phyloP scores from a whole-genome alignment of 2,113 vertebrate species.

The Atlantisia rogersi region DNA sequence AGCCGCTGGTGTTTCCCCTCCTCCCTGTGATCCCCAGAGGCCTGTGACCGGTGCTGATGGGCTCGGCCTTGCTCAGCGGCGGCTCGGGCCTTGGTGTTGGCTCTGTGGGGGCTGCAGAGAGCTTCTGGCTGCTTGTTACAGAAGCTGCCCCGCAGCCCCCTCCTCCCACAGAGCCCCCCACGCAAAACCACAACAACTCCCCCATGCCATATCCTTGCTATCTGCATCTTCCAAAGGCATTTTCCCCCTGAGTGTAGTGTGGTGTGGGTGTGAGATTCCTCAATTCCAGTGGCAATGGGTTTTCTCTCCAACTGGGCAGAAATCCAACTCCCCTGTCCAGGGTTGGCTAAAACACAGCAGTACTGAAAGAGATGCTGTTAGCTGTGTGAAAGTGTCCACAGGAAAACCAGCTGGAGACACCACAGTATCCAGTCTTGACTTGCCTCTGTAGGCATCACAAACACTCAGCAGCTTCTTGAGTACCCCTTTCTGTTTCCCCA shows the following conservation, averaged over 20 bases:
- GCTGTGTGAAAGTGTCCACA: neutral
- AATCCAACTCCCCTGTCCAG: neutral
- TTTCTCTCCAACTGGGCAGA: neutral
- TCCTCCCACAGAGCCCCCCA: too few relatives aligned
- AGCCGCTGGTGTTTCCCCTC: too few relatives aligned
- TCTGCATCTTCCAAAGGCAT: neutral
- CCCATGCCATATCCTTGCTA: fast-evolving
- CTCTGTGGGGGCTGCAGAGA: too few relatives aligned
- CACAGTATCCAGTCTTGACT: neutral
- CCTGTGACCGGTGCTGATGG: too few relatives aligned
- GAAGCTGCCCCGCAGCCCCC: too few relatives aligned
- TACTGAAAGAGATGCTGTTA: neutral
- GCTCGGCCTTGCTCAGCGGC: too few relatives aligned
- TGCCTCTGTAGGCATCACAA: neutral
- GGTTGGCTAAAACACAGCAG: neutral
- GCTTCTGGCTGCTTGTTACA: too few relatives aligned
- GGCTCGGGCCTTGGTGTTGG: too few relatives aligned
- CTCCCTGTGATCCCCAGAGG: too few relatives aligned
- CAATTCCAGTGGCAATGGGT: neutral
- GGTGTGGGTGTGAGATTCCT: neutral
- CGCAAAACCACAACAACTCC: too few relatives aligned
- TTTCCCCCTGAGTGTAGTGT: neutral
- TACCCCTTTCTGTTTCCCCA: too few relatives aligned
- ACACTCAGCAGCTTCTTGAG: neutral
- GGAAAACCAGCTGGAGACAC: neutral